Base-by-base conservation (phyloP, 1,140 invertebrate species). In the Ooceraea biroi region DNA sequence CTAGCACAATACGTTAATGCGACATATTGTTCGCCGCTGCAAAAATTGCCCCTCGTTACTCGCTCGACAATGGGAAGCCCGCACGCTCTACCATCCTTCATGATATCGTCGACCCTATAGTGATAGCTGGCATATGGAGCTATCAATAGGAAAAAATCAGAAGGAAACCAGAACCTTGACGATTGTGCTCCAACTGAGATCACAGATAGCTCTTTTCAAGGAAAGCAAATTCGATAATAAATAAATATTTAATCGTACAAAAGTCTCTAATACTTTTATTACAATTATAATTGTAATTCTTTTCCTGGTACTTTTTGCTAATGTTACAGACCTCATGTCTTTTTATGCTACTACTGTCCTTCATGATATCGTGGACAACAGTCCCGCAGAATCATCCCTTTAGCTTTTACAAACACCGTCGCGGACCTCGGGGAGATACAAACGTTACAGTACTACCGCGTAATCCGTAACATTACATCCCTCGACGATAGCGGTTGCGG, bases 21-120 rank as follows among this genome's bases (percentile, higher is more conserved):
- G 91, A 91, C 92, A 91, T 89, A 94, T 94, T 94, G 94, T 94
- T 94, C 93, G 92, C 68, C 73, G 63, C 72, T 69, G 87, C 86
- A 94, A 94, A 94, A 94, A 94, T 94, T 93, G 93, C 86, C 89
- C 91, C 92, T 93, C 93, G 93, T 94, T 94, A 94, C 85, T 80
- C 63, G 46, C 30, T 41, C 76, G 78, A 94, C 92, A 93, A 93
- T 93, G 85, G 90, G 86, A 85, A 83, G 55, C 65, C 65, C 41
- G 27, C 46, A 12, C 41, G 25, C 25, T 50, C 41, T 19, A n/a
- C 44, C 48, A 10, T 80, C 57, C 48, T 48, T 30, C 50, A 14
- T 65, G 66, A 66, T 25, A 80, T 61, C 48, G 17, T 41, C 61
- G 72, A 58, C 17, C 19, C 27, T 52, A 11, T 8, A 61, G 25